Evolutionary conservation across 2,797 vertebrate species (phyloP).

Genomic region (Myoxocephalus aenaeus): DNA sequence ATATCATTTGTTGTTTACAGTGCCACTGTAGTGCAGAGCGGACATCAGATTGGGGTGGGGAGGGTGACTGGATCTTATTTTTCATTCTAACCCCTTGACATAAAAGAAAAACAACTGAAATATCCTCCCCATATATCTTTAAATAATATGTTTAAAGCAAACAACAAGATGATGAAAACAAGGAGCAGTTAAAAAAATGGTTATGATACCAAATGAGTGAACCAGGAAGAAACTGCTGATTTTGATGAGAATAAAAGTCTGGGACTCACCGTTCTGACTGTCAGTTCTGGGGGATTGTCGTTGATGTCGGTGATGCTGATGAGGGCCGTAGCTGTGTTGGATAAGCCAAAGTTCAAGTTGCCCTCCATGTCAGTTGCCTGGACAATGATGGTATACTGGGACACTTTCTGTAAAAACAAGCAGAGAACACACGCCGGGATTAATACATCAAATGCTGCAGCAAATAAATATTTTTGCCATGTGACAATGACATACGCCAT

Average conservation of each 20-base stretch:
- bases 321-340: slow-evolving; percentile 96
- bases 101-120: neutral
- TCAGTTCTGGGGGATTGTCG: slow-evolving; percentile 97
- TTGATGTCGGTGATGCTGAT: slow-evolving; percentile 96
- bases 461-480: neutral
- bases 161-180: neutral
- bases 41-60: neutral
- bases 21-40: too few relatives aligned
- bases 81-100: neutral
- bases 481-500: neutral
- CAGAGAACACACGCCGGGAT: neutral
- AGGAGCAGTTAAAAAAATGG: neutral
- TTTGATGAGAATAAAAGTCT: neutral
- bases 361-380: slow-evolving; percentile 99
- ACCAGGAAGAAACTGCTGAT: neutral
- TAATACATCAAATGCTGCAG: neutral
- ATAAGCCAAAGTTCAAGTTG: slow-evolving; percentile 95
- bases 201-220: neutral
- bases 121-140: neutral
- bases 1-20: neutral
- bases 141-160: neutral
- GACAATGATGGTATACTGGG: slow-evolving; percentile 95
- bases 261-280: slow-evolving; percentile 91
- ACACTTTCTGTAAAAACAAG: slow-evolving; percentile 90
- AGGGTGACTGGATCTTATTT: neutral